These are phyloP conservation scores for Spermophilus dauricus DNA, from an alignment of 2,113 vertebrate genomes.

Conservation along the genomic window DNA sequence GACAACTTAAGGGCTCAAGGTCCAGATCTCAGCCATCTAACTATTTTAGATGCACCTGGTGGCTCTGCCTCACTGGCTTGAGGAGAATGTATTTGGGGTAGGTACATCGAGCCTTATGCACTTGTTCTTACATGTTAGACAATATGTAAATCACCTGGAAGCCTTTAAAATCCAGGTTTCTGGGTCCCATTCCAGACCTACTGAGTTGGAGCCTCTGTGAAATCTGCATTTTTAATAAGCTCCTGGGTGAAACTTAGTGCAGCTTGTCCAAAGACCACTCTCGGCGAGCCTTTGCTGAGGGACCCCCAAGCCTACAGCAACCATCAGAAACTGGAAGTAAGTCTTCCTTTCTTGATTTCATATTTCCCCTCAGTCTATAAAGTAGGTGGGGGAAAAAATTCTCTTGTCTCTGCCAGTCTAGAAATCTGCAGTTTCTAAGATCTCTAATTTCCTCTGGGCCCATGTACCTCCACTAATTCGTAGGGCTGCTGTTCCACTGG, in stretches of 20 bases:
- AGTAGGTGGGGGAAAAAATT: not conserved
- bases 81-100: not conserved
- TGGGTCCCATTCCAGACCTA: not conserved
- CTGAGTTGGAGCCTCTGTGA: not conserved
- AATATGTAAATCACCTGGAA: not conserved
- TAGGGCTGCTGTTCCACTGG: not conserved
- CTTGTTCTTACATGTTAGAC: not conserved
- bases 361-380: constrained; percentile 46
- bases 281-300: not conserved
- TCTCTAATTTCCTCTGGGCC: constrained; percentile 5
- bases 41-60: not conserved
- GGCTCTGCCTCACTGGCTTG: not conserved
- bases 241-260: not conserved
- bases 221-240: constrained; percentile 18
- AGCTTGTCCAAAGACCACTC: not conserved
- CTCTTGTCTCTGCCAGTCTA: not conserved
- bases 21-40: not conserved
- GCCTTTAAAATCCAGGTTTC: not conserved
- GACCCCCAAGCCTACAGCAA: not conserved
- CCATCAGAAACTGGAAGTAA: not conserved
- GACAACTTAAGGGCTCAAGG: not conserved
- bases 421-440: constrained; percentile 31
- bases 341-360: constrained; percentile 13
- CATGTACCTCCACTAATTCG: not conserved
- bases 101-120: not conserved